These are phyloP conservation scores for Andinoacara biseriatus DNA, from an alignment of 2,113 vertebrate genomes.

Conservation along the genomic window DNA sequence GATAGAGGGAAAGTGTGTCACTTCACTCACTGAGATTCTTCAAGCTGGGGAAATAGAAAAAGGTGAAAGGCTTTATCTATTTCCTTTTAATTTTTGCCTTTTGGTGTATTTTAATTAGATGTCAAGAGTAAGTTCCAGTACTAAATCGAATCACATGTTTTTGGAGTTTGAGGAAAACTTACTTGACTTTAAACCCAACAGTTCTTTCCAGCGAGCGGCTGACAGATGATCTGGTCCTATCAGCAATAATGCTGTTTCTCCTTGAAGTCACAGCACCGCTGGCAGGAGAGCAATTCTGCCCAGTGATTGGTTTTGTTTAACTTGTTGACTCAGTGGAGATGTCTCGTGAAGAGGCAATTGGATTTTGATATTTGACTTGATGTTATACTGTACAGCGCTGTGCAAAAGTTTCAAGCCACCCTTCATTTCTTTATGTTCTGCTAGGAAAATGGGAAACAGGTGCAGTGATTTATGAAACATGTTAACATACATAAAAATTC, in stretches of 20 bases:
- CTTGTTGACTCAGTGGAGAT: background rate
- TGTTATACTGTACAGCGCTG: background rate
- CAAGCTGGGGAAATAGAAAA: background rate
- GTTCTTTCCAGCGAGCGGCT: background rate
- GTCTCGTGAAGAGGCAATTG: background rate
- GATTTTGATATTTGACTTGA: background rate
- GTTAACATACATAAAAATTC: too few species aligned
- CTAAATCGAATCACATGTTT: too few species aligned
- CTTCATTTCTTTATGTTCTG: too few species aligned
- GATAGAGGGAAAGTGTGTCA: background rate
- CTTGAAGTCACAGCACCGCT: conserved; percentile 1
- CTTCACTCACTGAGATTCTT: background rate
- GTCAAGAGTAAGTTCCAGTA: too few species aligned
- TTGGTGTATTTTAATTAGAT: too few species aligned
- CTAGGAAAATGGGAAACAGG: too few species aligned
- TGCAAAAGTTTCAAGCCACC: background rate
- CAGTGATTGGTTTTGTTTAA: background rate
- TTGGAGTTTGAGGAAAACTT: background rate
- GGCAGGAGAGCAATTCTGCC: background rate
- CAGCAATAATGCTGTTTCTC: background rate
- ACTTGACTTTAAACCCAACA: too few species aligned
- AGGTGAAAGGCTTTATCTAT: too few species aligned
- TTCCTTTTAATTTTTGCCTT: too few species aligned
- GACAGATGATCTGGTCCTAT: background rate
- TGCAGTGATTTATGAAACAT: too few species aligned